Percentiles rank a stretch among this genome's conserved stretches.
Evolutionary conservation across 2,113 vertebrate genomes (phyloP).

Genomic region (Eptatretus burgeri): DNA sequence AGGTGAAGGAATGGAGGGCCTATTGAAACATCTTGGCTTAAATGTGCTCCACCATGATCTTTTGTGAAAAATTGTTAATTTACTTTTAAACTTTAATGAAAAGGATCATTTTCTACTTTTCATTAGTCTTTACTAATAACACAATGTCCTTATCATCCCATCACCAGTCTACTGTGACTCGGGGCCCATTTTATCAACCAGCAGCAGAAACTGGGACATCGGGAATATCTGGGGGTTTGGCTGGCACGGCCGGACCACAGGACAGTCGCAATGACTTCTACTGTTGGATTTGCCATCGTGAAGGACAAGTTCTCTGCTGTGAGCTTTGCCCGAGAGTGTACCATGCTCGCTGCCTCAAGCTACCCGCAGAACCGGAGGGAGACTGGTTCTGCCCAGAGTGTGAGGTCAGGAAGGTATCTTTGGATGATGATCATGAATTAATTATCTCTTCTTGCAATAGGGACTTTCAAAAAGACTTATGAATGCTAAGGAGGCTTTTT

Average conservation of each 20-base stretch:
- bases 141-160: too few relatives aligned
- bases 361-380: constrained; percentile 97
- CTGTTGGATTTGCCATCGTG: constrained; percentile 99
- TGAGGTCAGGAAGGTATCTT: constrained; percentile 43
- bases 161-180: neutral
- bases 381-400: constrained; percentile 99
- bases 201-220: constrained; percentile 1
- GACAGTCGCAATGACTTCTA: constrained; percentile 99
- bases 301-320: constrained; percentile 99
- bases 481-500: too few relatives aligned
- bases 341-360: constrained; percentile 99
- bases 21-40: too few relatives aligned
- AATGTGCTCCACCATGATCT: too few relatives aligned
- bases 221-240: constrained; percentile 76
- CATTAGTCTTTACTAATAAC: too few relatives aligned
- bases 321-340: constrained; percentile 99
- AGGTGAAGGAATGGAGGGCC: too few relatives aligned
- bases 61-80: too few relatives aligned
- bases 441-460: too few relatives aligned
- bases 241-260: constrained; percentile 46
- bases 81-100: too few relatives aligned
- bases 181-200: neutral
- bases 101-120: too few relatives aligned
- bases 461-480: too few relatives aligned
- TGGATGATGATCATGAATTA: too few relatives aligned